Conservation (phyloP, 2,113 vertebrate genomes). For the Callocephalon fimbriatum region DNA sequence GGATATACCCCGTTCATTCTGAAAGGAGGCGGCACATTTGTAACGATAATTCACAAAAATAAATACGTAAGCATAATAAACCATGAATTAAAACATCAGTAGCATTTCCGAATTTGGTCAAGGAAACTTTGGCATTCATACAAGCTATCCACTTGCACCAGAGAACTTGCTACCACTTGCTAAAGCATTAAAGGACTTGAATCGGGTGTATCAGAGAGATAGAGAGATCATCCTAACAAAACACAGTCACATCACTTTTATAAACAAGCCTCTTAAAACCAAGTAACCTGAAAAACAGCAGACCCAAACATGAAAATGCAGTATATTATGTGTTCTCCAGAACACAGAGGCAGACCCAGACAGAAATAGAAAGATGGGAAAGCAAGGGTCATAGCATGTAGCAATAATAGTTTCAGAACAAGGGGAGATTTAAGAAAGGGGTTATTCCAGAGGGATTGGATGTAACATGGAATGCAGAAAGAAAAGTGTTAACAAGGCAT, state of each 20-base stretch:
- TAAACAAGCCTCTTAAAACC: not conserved
- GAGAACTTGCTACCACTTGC: not conserved
- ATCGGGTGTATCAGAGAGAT: not conserved
- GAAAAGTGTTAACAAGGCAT: not conserved
- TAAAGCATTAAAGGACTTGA: not conserved
- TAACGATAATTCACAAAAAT: not conserved
- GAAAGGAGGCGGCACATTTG: not conserved
- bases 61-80: not conserved
- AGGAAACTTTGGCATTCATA: not conserved
- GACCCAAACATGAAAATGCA: not conserved
- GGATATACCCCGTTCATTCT: not conserved
- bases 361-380: not conserved
- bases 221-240: not conserved
- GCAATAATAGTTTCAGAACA: not conserved
- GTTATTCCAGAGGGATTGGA: not conserved
- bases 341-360: not conserved
- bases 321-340: not conserved
- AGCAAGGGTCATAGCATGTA: not conserved
- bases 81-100: not conserved
- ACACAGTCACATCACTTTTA: accelerated
- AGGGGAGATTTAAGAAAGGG: not conserved
- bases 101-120: not conserved
- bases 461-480: not conserved
- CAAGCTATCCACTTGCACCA: not conserved
- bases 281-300: not conserved